Evolutionary conservation across 2,888 invertebrate genomes (phyloP).

Genomic region (Acrobasis repandana): DNA sequence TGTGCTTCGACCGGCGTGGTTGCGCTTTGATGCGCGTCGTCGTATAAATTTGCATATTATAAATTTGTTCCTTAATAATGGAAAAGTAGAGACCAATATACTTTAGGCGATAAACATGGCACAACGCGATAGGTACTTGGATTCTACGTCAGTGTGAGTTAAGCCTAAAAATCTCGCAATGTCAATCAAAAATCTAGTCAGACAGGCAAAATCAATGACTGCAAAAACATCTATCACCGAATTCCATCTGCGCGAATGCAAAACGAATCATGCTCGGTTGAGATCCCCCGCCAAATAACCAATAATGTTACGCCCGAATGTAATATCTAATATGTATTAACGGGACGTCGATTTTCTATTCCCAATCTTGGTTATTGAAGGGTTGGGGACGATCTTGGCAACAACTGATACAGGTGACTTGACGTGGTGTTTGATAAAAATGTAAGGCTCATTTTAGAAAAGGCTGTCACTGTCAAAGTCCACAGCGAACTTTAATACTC

Average conservation of each 20-base stretch:
- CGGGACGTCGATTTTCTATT: slow-evolving; percentile 12
- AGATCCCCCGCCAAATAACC: slow-evolving; percentile 7
- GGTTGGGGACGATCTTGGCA: neutral
- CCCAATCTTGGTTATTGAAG: slow-evolving; percentile 12
- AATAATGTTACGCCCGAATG: slow-evolving; percentile 12
- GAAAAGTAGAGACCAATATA: too few relatives aligned
- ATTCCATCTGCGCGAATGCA: slow-evolving; percentile 6
- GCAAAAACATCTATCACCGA: slow-evolving; percentile 1
- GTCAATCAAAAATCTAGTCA: neutral
- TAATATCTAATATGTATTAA: slow-evolving; percentile 11
- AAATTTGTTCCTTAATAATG: too few relatives aligned
- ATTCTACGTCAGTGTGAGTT: too few relatives aligned
- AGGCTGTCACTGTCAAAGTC: too few relatives aligned
- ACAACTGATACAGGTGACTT: neutral
- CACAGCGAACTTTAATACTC: too few relatives aligned
- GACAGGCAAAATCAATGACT: neutral
- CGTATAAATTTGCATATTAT: too few relatives aligned
- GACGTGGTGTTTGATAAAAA: neutral
- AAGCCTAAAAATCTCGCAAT: too few relatives aligned
- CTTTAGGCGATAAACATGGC: too few relatives aligned
- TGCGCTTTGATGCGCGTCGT: too few relatives aligned
- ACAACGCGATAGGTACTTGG: too few relatives aligned
- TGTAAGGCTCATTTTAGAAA: neutral
- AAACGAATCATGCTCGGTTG: slow-evolving; percentile 4
- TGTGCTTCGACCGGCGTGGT: too few relatives aligned